Conservation (phyloP, 2,888 invertebrate genomes). For the Ornithoptera alexandrae region DNA sequence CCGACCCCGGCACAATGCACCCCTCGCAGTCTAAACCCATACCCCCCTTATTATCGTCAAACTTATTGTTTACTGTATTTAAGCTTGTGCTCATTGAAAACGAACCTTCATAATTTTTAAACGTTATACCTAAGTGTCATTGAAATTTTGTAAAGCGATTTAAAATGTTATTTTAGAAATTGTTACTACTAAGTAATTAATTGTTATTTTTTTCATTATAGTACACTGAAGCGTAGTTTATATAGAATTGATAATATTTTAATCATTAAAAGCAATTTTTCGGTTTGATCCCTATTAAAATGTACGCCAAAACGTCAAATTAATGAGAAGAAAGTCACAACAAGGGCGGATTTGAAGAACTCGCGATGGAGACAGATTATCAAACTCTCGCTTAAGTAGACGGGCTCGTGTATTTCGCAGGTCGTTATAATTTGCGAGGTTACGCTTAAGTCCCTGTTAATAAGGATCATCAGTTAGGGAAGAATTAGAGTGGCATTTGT, state of each 20-base stretch:
- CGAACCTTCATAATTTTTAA: conserved; percentile 30
- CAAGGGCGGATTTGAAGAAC: conserved; percentile 43
- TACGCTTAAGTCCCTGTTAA: conserved; percentile 74
- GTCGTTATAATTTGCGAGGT: conserved; percentile 76
- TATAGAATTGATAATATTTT: background rate
- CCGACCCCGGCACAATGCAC: conserved; percentile 51
- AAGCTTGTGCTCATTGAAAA: conserved; percentile 45
- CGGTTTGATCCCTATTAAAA: conserved; percentile 5
- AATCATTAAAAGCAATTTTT: too few relatives aligned
- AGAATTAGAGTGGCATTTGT: conserved; percentile 74
- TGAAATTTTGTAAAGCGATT: conserved; percentile 24
- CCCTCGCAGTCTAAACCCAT: conserved; percentile 52
- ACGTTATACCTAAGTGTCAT: conserved; percentile 13
- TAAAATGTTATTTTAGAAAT: conserved; percentile 13
- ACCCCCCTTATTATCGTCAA: conserved; percentile 68
- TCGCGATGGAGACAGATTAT: conserved; percentile 65
- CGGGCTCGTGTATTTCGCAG: conserved; percentile 54
- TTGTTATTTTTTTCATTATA: background rate
- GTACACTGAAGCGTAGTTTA: background rate
- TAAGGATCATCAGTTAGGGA: conserved; percentile 75
- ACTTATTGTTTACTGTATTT: conserved; percentile 75
- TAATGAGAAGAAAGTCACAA: conserved; percentile 39
- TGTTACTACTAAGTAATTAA: background rate
- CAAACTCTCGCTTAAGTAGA: conserved; percentile 64
- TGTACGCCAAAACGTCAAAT: conserved; percentile 27